Conservation (phyloP, 2,113 vertebrate species). For the Thymallus thymallus region DNA sequence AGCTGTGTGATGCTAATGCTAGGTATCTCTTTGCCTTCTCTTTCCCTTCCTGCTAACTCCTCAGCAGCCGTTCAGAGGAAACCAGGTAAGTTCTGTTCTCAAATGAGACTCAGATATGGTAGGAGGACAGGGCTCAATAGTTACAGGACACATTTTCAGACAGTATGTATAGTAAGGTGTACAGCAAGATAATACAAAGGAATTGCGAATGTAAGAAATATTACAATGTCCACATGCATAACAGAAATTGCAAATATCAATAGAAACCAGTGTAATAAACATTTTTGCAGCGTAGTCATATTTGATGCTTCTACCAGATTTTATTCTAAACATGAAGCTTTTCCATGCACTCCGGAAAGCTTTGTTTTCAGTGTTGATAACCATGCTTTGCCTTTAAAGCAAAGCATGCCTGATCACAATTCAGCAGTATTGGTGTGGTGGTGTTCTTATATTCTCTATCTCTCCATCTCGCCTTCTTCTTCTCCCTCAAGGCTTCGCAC, state of each 20-base stretch:
- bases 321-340: slow-evolving; percentile 65
- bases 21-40: slow-evolving; percentile 70
- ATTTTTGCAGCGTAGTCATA: neutral
- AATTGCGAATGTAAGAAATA: neutral
- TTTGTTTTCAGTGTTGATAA: slow-evolving; percentile 63
- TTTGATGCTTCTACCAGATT: neutral
- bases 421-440: slow-evolving; percentile 72
- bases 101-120: neutral
- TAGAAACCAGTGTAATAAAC: neutral
- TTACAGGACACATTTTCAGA: neutral
- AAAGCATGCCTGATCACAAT: slow-evolving; percentile 76
- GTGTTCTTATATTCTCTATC: slow-evolving; percentile 50
- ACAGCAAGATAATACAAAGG: neutral
- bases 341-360: slow-evolving; percentile 61
- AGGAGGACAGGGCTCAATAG: neutral
- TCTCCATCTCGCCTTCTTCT: slow-evolving; percentile 26
- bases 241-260: neutral
- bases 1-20: slow-evolving; percentile 78
- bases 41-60: slow-evolving; percentile 66
- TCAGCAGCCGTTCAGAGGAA: slow-evolving; percentile 83
- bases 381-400: slow-evolving; percentile 70
- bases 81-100: slow-evolving; percentile 87
- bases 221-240: neutral
- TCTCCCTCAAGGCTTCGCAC: slow-evolving; percentile 83
- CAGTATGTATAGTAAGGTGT: neutral